Evolutionary conservation across 2,888 invertebrate genomes (phyloP).

Genomic region (Drosophila histrio): DNA sequence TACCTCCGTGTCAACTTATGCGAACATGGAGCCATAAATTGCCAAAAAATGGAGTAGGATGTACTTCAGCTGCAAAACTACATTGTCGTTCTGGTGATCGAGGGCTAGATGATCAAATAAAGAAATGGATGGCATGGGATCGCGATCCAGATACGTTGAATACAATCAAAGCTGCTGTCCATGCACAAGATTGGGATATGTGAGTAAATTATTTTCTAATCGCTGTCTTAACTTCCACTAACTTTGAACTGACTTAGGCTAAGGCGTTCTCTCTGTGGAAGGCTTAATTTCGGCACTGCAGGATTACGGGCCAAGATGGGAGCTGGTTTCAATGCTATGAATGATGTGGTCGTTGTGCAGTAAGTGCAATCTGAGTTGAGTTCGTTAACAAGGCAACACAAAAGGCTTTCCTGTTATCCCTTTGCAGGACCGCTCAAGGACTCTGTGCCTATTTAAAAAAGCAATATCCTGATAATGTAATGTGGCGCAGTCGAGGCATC

Average conservation of each 20-base stretch:
- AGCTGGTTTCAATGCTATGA: constrained; percentile 96
- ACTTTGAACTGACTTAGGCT: neutral
- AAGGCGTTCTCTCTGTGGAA: neutral
- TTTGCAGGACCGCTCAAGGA: constrained; percentile 91
- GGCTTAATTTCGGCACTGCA: neutral
- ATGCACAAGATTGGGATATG: constrained; percentile 85
- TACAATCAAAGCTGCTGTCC: constrained; percentile 87
- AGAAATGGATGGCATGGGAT: constrained; percentile 91
- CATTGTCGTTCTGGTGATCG: constrained; percentile 63
- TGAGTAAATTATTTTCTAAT: constrained; percentile 12
- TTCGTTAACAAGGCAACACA: no score
- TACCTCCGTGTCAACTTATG: neutral
- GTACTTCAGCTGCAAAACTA: neutral
- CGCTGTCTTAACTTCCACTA: neutral
- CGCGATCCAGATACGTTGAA: constrained; percentile 88
- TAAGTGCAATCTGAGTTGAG: neutral
- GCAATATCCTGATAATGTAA: constrained; percentile 84
- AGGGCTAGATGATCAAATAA: constrained; percentile 88
- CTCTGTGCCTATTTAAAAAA: constrained; percentile 90
- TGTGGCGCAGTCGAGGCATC: constrained; percentile 88
- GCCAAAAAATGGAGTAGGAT: neutral
- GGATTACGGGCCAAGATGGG: constrained; percentile 92
- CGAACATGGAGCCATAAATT: neutral
- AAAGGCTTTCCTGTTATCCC: neutral
- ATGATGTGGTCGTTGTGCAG: constrained; percentile 92